These are phyloP conservation scores for Acanthis flammea DNA, from an alignment of 2,797 vertebrate species.

Conservation along the genomic window DNA sequence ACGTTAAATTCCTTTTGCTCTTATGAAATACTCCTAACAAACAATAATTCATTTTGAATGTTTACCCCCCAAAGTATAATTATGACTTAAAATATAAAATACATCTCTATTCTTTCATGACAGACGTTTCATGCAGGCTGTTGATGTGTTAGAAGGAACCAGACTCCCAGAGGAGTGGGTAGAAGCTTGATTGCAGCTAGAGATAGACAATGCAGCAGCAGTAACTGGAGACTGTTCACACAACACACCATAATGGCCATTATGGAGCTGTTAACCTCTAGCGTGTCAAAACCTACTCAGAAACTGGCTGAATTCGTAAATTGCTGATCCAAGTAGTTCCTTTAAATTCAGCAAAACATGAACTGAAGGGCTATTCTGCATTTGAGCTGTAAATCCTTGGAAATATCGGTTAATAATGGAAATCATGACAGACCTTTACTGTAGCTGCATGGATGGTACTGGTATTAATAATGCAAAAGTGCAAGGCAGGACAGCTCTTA, in stretches of 20 bases:
- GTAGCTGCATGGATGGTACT: neutral
- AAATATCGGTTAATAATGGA: slow-evolving; percentile 3
- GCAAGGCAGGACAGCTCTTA: slow-evolving; percentile 16
- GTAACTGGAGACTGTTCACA: neutral
- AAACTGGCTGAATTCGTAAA: neutral
- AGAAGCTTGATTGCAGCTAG: neutral
- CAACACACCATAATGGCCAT: neutral
- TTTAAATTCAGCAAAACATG: slow-evolving; percentile 13
- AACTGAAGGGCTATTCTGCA: neutral
- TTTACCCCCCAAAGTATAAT: neutral
- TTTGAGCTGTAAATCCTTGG: slow-evolving; percentile 10
- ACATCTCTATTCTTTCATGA: neutral
- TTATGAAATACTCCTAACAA: neutral
- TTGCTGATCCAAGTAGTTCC: slow-evolving; percentile 2
- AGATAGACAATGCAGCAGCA: neutral
- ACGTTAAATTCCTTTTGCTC: neutral
- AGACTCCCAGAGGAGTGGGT: neutral
- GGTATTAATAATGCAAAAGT: slow-evolving; percentile 21
- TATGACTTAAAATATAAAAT: neutral
- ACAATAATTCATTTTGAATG: neutral
- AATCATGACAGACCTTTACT: slow-evolving; percentile 7
- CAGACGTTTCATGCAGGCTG: neutral
- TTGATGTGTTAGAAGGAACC: neutral
- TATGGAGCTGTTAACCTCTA: neutral
- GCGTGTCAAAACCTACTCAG: slow-evolving; percentile 15